Base-by-base conservation (phyloP, 37 sponge, comb jelly and placozoan species). In the Spongilla lacustris region DNA sequence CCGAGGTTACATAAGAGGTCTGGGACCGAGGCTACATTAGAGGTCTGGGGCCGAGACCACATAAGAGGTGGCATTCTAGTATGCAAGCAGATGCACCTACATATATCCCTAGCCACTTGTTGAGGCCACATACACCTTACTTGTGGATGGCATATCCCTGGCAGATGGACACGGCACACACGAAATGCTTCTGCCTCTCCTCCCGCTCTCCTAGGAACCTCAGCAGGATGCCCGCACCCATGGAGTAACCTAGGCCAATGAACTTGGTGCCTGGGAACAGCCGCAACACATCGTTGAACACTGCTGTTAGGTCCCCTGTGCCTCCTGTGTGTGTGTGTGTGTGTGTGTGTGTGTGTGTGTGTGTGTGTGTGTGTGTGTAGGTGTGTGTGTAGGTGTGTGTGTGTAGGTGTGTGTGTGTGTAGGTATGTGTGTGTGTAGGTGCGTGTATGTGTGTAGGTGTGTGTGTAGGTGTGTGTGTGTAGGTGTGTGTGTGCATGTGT, bases 121-220 rank as follows among this genome's bases (percentile, higher is more conserved):
- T 27, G 10, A 2, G 70, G 3, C 34, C 69, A 58, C 25, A 23
- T 12, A 13, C 6, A 28, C n/a, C 91, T 88, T 67, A 95, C 94
- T 69, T 81, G 73, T n/a, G 68, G 4, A 93, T 85, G 66, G 92
- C 91, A 66, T 98, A 98, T 4, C 97, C 97, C 77, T 98, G 99
- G 68, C 99, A 95, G 24, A 86, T 50, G 0, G 97, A 95, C 24
- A 83, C 71, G 14, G 95, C 97, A 85, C 99, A 91, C 34, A 91
- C 27, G 48, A 98, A 96, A 25, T 79, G 67, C 27, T 49, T 32
- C 79, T 92, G 91, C 26, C 96, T 90, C 71, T 86, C 80, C 24
- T 83, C 78, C 28, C 72, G 27, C 74, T 98, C 99, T 36, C 92
- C 99, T 3, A 98, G 82, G 80, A 95, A 98, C 67, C 92, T 82